These are phyloP conservation scores for Cisticola juncidis DNA, from an alignment of 2,113 vertebrate genomes.

Conservation along the genomic window DNA sequence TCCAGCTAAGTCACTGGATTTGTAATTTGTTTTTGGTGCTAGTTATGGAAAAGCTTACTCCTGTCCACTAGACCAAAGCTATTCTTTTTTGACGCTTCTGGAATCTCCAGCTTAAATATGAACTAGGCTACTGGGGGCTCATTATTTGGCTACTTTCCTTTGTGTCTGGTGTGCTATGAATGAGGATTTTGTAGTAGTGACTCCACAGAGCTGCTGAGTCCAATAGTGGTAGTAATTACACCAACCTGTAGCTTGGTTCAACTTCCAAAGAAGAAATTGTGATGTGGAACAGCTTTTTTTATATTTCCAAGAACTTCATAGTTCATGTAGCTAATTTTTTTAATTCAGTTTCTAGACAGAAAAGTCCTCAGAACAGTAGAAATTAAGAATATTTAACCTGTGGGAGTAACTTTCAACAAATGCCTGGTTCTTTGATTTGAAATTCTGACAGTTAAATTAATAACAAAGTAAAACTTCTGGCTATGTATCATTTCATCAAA, in stretches of 20 bases:
- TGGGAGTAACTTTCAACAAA: background rate
- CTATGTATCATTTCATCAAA: background rate
- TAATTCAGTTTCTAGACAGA: background rate
- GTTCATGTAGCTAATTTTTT: background rate
- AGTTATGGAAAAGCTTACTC: background rate
- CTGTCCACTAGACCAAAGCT: background rate
- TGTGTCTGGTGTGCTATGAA: background rate
- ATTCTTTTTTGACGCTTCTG: background rate
- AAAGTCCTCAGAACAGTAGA: background rate
- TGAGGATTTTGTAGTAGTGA: background rate
- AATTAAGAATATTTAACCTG: background rate
- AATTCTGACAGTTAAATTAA: background rate
- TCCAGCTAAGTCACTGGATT: conserved; percentile 42
- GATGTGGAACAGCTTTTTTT: background rate
- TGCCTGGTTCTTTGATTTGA: background rate
- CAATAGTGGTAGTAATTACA: background rate
- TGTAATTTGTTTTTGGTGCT: conserved; percentile 1
- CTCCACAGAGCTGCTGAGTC: background rate
- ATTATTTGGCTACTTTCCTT: conserved; percentile 27
- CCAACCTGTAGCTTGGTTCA: background rate
- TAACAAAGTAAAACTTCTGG: background rate
- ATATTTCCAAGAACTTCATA: background rate
- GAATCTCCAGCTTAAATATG: background rate
- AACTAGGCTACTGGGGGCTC: background rate
- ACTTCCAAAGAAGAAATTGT: background rate